Evolutionary conservation across 2,888 invertebrate species (phyloP), one percentile per base, ranked within the genome.

Genomic region (Drosophila antonietae): DNA sequence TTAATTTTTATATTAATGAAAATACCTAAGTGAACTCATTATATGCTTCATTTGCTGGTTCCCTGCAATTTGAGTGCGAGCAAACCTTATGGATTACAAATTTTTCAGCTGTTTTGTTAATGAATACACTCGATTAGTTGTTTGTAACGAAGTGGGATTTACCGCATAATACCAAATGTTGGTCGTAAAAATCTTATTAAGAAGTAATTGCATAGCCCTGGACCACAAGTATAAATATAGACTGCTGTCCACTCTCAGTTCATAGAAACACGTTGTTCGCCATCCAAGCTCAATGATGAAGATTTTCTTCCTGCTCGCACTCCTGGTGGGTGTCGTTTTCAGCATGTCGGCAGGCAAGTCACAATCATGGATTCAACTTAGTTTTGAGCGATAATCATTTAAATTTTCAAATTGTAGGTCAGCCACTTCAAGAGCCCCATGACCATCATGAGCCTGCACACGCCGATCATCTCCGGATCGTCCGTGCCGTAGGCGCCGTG

Each of bases 271-370:
- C 39, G 6, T 63, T 63, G 69, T 39, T 47, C 53, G 53, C 33
- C 35, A 73, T 37, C n/a, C 55, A 60, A 80, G 44, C 52, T 3
- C 35, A 66, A 80, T 44, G 47, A 84, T 84, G 83, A 89, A 84
- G 49, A 61, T 87, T 8, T 76, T 56, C 59, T 53, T 58, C 31
- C 67, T 73, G 58, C 61, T 53, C 23, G 65, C 76, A 8, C 58
- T 84, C 18, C n/a, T 84, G 47, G 31, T 84, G 31, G 57, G 68
- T 51, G 52, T 87, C 14, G 65, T 82, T 57, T 37, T 87, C 47
- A 70, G 72, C 61, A 51, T 87, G 67, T 41, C 72, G 10, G 18
- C 73, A 44, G 83, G 83, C 57, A 74, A 87, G 84, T 33, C 15
- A 10, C 7, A 20, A 6, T 8, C 10, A 14, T 23, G 37, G 9